Conservation (phyloP, 1,140 invertebrate species). For the Cataglyphis hispanica region DNA sequence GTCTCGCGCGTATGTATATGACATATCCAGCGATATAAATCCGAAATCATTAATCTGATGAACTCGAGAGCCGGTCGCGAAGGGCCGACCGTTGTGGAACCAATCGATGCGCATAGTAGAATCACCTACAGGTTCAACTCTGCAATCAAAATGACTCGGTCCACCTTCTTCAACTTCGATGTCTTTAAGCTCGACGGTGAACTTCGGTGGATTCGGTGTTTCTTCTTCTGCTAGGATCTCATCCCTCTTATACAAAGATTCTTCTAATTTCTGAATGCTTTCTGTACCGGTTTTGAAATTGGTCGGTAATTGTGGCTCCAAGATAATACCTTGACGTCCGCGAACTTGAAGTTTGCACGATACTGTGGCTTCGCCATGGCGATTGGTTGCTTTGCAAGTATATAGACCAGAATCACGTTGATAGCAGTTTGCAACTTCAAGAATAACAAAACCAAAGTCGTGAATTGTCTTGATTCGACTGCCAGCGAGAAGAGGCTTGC, state of each 20-base stretch:
- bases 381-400: slow-evolving; percentile 96
- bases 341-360: slow-evolving; percentile 94
- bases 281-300: slow-evolving; percentile 95
- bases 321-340: slow-evolving; percentile 94
- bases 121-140: slow-evolving; percentile 95
- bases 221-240: slow-evolving; percentile 94
- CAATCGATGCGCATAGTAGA: slow-evolving; percentile 96
- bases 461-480: slow-evolving; percentile 96
- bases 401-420: slow-evolving; percentile 95
- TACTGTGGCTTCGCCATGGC: slow-evolving; percentile 95
- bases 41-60: slow-evolving; percentile 97
- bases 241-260: slow-evolving; percentile 94
- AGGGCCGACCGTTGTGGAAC: slow-evolving; percentile 96
- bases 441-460: slow-evolving; percentile 97
- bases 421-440: slow-evolving; percentile 96
- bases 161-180: slow-evolving; percentile 95
- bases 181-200: slow-evolving; percentile 94
- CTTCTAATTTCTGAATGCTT: slow-evolving; percentile 96
- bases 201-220: slow-evolving; percentile 93
- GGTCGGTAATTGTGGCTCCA: slow-evolving; percentile 95
- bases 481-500: slow-evolving; percentile 94
- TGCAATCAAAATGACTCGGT: slow-evolving; percentile 96
- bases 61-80: slow-evolving; percentile 95
- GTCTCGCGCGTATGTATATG: slow-evolving; percentile 94
- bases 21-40: slow-evolving; percentile 95